phyloP scores from a whole-genome alignment of 2,888 invertebrate species.

The Noctua pronuba region DNA sequence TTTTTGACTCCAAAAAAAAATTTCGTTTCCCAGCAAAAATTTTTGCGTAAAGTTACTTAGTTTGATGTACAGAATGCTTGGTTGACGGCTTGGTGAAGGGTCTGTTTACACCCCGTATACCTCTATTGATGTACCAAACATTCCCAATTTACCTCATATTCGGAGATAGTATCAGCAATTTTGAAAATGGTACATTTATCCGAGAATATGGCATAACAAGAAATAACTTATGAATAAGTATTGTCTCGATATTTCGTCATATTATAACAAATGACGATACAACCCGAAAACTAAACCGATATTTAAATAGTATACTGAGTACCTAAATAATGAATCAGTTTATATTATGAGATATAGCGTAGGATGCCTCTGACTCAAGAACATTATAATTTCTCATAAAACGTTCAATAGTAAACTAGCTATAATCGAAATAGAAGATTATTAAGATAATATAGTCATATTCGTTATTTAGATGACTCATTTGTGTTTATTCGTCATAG shows the following conservation, averaged over 20 bases:
- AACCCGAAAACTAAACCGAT: slow-evolving; percentile 21
- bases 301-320: slow-evolving; percentile 9
- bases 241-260: not conserved
- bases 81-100: too few relatives aligned
- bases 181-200: slow-evolving; percentile 26
- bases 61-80: too few relatives aligned
- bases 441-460: not conserved
- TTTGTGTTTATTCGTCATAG: slow-evolving; percentile 4
- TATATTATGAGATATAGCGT: slow-evolving; percentile 26
- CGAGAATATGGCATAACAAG: not conserved
- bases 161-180: slow-evolving; percentile 22
- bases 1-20: too few relatives aligned
- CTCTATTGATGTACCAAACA: slow-evolving; percentile 12
- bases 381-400: slow-evolving; percentile 30
- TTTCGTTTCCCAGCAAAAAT: too few relatives aligned
- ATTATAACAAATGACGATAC: slow-evolving; percentile 27
- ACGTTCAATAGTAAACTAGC: slow-evolving; percentile 21
- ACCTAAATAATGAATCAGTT: slow-evolving; percentile 53
- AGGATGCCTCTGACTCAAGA: slow-evolving; percentile 49
- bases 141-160: not conserved
- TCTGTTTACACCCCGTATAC: too few relatives aligned
- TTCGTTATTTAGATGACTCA: slow-evolving; percentile 23
- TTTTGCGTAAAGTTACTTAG: too few relatives aligned
- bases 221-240: not conserved
- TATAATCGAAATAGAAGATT: slow-evolving; percentile 6